These are phyloP conservation scores for crab-eating macaque (Macaca fascicularis) DNA, from an alignment of 2,113 vertebrate species.

Conservation along the genomic window DNA sequence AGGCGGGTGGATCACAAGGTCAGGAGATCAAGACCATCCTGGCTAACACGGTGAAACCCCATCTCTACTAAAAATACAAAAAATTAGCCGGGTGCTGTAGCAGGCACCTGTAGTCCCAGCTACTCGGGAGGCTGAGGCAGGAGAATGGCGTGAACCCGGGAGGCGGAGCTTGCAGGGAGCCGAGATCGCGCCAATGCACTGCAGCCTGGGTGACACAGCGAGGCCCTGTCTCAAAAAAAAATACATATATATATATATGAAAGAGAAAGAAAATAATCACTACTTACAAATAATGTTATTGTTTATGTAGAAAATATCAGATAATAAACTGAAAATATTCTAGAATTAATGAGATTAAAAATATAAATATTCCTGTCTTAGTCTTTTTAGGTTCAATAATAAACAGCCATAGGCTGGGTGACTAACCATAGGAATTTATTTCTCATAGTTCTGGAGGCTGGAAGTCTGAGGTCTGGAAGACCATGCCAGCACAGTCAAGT, in stretches of 20 bases:
- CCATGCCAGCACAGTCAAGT: no score
- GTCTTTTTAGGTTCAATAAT: background rate
- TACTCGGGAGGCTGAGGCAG: fast-evolving
- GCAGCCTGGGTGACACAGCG: no score
- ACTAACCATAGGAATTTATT: background rate
- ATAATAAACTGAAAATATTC: conserved; percentile 37
- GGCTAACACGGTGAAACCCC: no score
- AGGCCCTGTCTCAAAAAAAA: no score
- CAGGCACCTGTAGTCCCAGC: no score
- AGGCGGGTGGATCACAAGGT: no score
- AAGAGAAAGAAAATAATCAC: background rate
- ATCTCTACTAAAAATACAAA: no score
- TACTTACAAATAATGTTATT: conserved; percentile 1
- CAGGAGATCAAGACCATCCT: no score
- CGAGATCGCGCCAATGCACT: no score
- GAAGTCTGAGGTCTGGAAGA: background rate
- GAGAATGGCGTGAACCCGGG: no score
- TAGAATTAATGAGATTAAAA: conserved; percentile 49
- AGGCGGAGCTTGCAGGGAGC: no score
- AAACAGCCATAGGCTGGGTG: background rate
- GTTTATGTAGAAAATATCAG: conserved; percentile 21
- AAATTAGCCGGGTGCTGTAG: no score
- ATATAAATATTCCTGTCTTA: background rate
- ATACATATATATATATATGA: background rate
- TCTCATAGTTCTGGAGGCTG: background rate